phyloP scores from a whole-genome alignment of 2,797 vertebrate species.

The Syngnathus rostellatus region DNA sequence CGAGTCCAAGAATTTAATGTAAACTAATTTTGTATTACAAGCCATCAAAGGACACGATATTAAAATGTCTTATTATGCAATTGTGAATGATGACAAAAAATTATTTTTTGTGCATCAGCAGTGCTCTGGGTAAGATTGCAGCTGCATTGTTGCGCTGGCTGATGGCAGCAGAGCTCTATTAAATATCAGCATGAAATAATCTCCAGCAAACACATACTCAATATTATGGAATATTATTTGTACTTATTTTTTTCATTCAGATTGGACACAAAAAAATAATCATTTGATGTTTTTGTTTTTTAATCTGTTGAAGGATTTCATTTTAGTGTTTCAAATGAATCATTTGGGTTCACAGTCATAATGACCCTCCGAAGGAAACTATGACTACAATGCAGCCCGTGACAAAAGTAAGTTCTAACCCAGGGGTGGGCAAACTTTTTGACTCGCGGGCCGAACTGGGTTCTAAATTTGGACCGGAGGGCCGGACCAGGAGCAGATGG shows the following conservation, averaged over 20 bases:
- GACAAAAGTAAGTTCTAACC: background rate
- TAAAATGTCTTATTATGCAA: background rate
- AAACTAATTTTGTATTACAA: background rate
- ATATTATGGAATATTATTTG: too few relatives aligned
- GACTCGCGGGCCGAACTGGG: too few relatives aligned
- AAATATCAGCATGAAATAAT: background rate
- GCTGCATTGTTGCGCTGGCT: background rate
- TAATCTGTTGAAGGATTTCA: too few relatives aligned
- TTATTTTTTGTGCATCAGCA: background rate
- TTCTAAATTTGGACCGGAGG: too few relatives aligned
- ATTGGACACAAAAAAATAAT: too few relatives aligned
- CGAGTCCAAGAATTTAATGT: background rate
- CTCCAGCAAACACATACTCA: background rate
- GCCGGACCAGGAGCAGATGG: too few relatives aligned
- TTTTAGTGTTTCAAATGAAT: too few relatives aligned
- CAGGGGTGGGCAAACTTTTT: too few relatives aligned
- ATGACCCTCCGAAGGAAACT: too few relatives aligned
- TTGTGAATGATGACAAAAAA: background rate
- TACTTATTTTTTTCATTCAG: background rate
- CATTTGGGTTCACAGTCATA: too few relatives aligned
- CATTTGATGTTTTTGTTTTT: too few relatives aligned
- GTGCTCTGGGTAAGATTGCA: background rate
- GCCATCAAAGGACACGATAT: background rate
- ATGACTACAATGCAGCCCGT: too few relatives aligned
- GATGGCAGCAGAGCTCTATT: constrained; percentile 1